Evolutionary conservation across 2,113 vertebrate species (phyloP).

Genomic region (Calidris pugnax): DNA sequence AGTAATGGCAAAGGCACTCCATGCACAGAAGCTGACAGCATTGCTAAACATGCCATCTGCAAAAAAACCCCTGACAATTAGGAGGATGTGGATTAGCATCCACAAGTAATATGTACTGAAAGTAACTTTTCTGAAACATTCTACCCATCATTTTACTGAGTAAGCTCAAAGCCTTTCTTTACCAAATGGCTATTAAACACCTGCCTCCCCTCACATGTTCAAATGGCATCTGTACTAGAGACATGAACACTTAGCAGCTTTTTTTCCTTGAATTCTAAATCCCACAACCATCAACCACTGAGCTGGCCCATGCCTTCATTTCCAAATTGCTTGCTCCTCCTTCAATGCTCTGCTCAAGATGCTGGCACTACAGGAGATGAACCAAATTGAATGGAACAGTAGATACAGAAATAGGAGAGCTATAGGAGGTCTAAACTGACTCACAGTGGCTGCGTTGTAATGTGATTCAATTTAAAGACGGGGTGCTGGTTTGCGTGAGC

Average conservation of each 20-base stretch:
- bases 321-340: not conserved
- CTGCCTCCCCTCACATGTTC: not conserved
- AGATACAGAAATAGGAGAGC: not conserved
- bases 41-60: constrained; percentile 11
- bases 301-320: not conserved
- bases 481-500: not conserved
- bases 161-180: not conserved
- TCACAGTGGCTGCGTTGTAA: not conserved
- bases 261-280: not conserved
- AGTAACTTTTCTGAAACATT: not conserved
- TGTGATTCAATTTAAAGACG: not conserved
- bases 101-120: not conserved
- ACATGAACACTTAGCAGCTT: not conserved
- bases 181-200: not conserved
- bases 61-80: not conserved
- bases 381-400: not conserved
- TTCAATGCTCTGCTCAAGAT: not conserved
- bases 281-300: not conserved
- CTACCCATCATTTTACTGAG: not conserved
- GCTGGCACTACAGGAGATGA: not conserved
- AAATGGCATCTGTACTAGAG: not conserved
- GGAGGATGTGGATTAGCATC: not conserved
- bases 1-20: not conserved
- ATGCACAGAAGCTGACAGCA: not conserved
- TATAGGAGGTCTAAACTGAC: not conserved